phyloP scores from a whole-genome alignment of 1,140 invertebrate species.

The Lordiphosa mommai region DNA sequence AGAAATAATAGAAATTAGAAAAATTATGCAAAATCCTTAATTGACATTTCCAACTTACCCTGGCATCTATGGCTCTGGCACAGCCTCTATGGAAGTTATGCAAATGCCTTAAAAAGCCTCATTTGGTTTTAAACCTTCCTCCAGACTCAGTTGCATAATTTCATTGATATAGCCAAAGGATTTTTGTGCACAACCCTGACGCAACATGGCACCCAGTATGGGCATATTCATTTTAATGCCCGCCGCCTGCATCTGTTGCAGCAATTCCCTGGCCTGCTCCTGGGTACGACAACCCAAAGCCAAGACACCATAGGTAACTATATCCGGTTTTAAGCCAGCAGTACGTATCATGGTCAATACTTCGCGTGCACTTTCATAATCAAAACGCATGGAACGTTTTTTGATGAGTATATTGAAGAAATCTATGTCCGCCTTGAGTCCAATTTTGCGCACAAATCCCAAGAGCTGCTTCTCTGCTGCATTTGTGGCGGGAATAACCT shows the following conservation, averaged over 20 bases:
- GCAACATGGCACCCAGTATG: conserved; percentile 86
- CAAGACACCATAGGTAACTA: conserved; percentile 92
- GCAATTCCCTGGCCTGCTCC: conserved; percentile 82
- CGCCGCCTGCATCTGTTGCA: conserved; percentile 85
- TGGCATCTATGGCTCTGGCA: conserved; percentile 78
- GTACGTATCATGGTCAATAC: conserved; percentile 84
- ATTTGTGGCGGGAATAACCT: conserved; percentile 84
- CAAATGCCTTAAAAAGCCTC: conserved; percentile 82
- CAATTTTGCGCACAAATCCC: conserved; percentile 81
- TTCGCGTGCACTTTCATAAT: conserved; percentile 84
- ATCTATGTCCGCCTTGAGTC: conserved; percentile 86
- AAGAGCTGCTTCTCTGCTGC: conserved; percentile 86
- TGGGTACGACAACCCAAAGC: conserved; percentile 86
- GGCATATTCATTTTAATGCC: conserved; percentile 85
- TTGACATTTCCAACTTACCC: conserved; percentile 79
- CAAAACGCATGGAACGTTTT: conserved; percentile 84
- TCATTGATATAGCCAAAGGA: conserved; percentile 85
- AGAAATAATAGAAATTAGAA: background rate
- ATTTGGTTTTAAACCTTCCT: conserved; percentile 83
- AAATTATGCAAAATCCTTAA: background rate
- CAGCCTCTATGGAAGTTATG: conserved; percentile 81
- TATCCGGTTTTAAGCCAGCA: conserved; percentile 84
- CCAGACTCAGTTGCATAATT: conserved; percentile 84
- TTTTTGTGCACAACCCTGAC: conserved; percentile 81
- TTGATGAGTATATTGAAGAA: conserved; percentile 94